Conservation (phyloP, 2,113 vertebrate genomes). For the Upupa epops region DNA sequence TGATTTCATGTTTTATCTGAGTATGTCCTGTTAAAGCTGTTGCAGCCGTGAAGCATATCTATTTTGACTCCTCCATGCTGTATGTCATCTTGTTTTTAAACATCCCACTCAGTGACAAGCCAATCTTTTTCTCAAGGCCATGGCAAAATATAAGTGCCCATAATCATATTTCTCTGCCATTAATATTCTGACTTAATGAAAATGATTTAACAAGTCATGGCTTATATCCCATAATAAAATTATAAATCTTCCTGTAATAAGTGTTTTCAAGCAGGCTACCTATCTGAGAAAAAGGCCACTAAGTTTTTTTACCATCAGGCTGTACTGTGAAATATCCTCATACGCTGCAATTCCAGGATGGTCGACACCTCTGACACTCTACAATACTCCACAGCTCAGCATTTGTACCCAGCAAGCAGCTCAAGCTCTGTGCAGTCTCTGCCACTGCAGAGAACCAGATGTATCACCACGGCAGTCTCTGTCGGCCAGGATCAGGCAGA, state of each 20-base stretch:
- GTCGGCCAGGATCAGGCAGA: neutral
- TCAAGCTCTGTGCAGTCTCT: neutral
- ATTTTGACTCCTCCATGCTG: neutral
- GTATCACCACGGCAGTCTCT: neutral
- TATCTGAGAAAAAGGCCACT: neutral
- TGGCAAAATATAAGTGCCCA: neutral
- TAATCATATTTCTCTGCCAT: neutral
- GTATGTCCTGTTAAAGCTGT: neutral
- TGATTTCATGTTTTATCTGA: neutral
- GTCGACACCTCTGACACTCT: neutral
- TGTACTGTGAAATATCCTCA: fast-evolving
- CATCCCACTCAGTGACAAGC: neutral
- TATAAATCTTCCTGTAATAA: neutral
- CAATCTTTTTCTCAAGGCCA: neutral
- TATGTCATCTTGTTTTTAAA: neutral
- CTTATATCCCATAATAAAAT: neutral
- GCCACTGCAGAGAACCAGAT: neutral
- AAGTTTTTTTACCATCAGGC: neutral
- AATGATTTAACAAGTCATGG: neutral
- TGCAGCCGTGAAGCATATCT: neutral
- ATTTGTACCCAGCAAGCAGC: neutral
- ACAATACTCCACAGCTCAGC: neutral
- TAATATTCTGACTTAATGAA: neutral
- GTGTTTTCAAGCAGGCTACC: neutral
- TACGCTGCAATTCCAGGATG: neutral